These are phyloP conservation scores for Forficula auricularia DNA, from an alignment of 1,140 invertebrate species.

Conservation along the genomic window DNA sequence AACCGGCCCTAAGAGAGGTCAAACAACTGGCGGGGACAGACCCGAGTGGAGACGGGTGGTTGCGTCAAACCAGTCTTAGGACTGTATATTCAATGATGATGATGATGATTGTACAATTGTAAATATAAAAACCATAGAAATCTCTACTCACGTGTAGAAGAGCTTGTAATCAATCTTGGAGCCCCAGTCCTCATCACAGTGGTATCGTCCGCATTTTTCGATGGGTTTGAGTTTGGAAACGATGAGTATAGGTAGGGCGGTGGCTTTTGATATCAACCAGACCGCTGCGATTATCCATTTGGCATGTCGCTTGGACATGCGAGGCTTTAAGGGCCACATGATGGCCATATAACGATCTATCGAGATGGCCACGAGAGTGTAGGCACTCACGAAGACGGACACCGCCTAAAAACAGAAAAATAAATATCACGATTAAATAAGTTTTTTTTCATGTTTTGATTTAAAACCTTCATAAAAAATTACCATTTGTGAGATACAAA, in stretches of 20 bases:
- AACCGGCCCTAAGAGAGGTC: too few species aligned
- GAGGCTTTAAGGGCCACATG: constrained; percentile 64
- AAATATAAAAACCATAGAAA: too few species aligned
- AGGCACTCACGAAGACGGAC: constrained; percentile 66
- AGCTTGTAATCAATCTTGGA: background rate
- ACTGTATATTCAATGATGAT: too few species aligned
- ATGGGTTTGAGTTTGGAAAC: constrained; percentile 43
- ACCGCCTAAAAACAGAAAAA: constrained; percentile 36
- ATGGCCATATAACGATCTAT: constrained; percentile 76
- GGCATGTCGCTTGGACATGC: constrained; percentile 54
- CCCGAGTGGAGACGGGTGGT: too few species aligned
- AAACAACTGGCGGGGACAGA: too few species aligned
- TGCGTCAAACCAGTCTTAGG: too few species aligned
- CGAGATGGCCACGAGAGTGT: constrained; percentile 70
- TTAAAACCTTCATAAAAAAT: background rate
- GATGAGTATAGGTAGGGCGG: constrained; percentile 62
- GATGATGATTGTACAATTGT: too few species aligned
- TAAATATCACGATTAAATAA: background rate
- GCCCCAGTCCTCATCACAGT: constrained; percentile 21
- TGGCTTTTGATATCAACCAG: constrained; percentile 60
- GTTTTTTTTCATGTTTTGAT: too few species aligned
- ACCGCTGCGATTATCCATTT: constrained; percentile 53
- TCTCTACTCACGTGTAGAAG: constrained; percentile 10
- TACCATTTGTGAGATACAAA: background rate
- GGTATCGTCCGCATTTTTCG: constrained; percentile 40